Base-by-base conservation (phyloP, 2,113 vertebrate genomes). In the Pagrus major region DNA sequence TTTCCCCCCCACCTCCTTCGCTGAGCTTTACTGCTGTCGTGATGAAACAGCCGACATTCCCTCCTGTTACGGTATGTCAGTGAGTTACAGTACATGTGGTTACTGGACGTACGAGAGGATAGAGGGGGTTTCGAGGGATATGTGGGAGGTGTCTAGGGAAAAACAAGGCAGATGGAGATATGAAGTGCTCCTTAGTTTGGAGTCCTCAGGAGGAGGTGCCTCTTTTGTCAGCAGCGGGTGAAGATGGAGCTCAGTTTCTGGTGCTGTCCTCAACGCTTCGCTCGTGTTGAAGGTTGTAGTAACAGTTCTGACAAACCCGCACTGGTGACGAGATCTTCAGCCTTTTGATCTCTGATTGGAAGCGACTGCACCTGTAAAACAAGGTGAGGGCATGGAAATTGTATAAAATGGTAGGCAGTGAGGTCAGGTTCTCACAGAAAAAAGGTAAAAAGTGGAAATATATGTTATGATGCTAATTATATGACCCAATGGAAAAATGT, bases 231-330 rank as follows among this genome's bases (percentile, higher is more conserved):
- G 7, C 5, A 7, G 55, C 16, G 23, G 51, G 16, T 12, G 33
- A 39, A 27, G 37, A 27, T 0, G 56, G 52, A 18, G 75, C 76
- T 92, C 95, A 99, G 83, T 97, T 98, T 79, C 95, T 96, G 84
- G 95, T 88, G 64, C 96, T 92, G 15, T 98, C 97, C 73, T 98
- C 97, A 0, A 90, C 89, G 39, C 95, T 94, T 15, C 96, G 94
- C 89, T 99, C 98, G 0, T 98, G 97, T 82, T 99, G 98, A 59
- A 99, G 95, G 93, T 99, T 99, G 91, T 97, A 98, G 85, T 96
- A 98, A 94, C 98, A 99, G 96, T 98, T 99, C 94, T 99, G 98
- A 94, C 98, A 99, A 54, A 99, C 98, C 2, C 98, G 95, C 71
- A 99, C 98, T 0, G 98, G 98, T 0, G 98, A 99, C 0, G 98